Evolutionary conservation across 2,797 vertebrate species (phyloP).

Genomic region (Adelosebastes latens): DNA sequence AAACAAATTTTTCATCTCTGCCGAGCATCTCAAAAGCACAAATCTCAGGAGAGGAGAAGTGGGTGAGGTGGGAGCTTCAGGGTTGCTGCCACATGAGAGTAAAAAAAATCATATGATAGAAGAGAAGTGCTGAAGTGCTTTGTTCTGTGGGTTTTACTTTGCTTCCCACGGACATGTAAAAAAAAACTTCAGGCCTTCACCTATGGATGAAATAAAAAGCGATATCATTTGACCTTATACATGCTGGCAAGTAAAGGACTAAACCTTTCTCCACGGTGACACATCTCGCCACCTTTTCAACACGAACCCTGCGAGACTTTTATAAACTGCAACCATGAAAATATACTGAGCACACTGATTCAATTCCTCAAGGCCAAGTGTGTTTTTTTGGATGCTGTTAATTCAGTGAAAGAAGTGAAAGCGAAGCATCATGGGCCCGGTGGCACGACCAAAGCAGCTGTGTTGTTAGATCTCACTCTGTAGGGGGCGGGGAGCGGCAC

Average conservation of each 20-base stretch:
- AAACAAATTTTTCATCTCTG: conserved; percentile 57
- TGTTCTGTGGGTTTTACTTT: conserved; percentile 37
- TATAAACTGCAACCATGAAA: conserved; percentile 29
- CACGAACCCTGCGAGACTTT: neutral
- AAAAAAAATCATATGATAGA: conserved; percentile 47
- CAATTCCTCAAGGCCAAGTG: conserved; percentile 16
- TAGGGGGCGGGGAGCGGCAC: conserved; percentile 26
- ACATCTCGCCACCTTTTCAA: conserved; percentile 31
- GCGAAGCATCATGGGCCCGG: conserved; percentile 9
- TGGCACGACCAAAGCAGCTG: conserved; percentile 50
- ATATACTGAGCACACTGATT: conserved; percentile 15
- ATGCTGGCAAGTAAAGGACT: conserved; percentile 17
- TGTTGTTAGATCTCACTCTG: conserved; percentile 58
- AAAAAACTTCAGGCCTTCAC: conserved; percentile 32
- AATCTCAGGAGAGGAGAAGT: conserved; percentile 61
- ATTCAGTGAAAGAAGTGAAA: conserved; percentile 42
- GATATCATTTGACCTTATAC: conserved; percentile 29
- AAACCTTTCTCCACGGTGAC: conserved; percentile 42
- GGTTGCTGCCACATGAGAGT: conserved; percentile 55
- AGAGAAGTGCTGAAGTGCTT: conserved; percentile 32
- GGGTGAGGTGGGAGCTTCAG: conserved; percentile 59
- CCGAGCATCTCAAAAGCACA: conserved; percentile 47
- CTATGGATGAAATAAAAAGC: conserved; percentile 44
- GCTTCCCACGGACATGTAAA: conserved; percentile 30
- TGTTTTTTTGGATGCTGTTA: conserved; percentile 34